Evolutionary conservation across 92 coral and sea anemone genomes (phyloP).

Genomic region (Phenganax subtilis): DNA sequence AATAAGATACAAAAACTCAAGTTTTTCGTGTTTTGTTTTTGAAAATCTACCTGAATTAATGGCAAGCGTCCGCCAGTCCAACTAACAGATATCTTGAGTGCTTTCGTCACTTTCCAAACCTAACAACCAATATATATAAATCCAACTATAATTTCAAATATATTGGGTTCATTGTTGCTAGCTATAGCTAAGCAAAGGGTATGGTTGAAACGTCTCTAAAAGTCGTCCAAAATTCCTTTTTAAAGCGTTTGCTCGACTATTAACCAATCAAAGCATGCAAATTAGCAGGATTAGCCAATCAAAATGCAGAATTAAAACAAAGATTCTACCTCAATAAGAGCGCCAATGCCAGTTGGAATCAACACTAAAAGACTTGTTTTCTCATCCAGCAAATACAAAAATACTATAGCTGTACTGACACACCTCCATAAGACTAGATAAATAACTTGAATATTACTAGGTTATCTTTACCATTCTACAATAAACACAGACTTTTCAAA

Average conservation of each 20-base stretch:
- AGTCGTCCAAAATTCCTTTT: too few species aligned
- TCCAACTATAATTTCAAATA: background rate
- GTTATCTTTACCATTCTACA: too few species aligned
- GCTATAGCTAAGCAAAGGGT: too few species aligned
- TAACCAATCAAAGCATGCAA: too few species aligned
- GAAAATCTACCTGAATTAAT: conserved; percentile 48
- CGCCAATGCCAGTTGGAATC: conserved; percentile 74
- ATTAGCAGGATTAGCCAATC: background rate
- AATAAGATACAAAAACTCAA: too few species aligned
- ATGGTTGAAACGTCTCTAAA: too few species aligned
- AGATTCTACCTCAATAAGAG: conserved; percentile 62
- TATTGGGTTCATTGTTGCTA: background rate
- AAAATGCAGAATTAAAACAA: background rate
- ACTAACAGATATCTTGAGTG: conserved; percentile 54
- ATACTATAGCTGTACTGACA: conserved; percentile 63
- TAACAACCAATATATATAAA: conserved; percentile 1
- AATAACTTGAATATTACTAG: background rate
- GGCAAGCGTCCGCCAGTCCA: conserved; percentile 58
- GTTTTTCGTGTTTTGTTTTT: background rate
- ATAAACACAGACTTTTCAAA: too few species aligned
- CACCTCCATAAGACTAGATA: conserved; percentile 74
- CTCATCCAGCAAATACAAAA: conserved; percentile 72
- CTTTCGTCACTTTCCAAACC: conserved; percentile 75
- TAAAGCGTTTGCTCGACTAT: too few species aligned
- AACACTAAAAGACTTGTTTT: conserved; percentile 71